Base-by-base conservation (phyloP, 2,113 vertebrate genomes). In the Mugil cephalus region DNA sequence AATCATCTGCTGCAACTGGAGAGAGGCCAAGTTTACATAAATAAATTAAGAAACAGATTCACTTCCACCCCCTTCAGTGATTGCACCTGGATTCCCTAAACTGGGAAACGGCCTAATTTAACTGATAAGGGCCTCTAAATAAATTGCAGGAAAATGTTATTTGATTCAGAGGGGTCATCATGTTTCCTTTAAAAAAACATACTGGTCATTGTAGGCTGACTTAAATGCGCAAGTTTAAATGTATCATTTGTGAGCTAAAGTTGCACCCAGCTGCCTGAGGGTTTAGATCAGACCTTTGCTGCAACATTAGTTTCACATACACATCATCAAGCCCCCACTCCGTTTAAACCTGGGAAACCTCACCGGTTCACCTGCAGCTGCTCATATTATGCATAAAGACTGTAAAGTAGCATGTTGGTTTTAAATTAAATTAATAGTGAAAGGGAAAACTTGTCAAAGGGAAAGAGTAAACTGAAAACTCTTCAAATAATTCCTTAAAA, bases 21-120 rank as follows among this genome's bases (percentile, higher is more conserved):
- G 51, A 38, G 55, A 84, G 38, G 86, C 90, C 91, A 94, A 81
- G 88, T 87, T 87, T 84, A 87, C 80, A 84, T 91, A 84, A 92
- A 92, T 92, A 88, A 90, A 93, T 92, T 90, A 91, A 74, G 75
- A 88, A 86, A 88, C 88, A 82, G 85, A 91, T 88, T 92, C 72
- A 76, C 75, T 88, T 92, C 84, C 73, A 90, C 84, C 87, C 80
- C 87, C 82, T 78, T 81, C 77, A 59, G 89, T 79, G 80, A 84
- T 77, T 87, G 72, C 85, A 86, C 88, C 90, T 91, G 84, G 74
- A 91, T 79, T 87, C 82, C 72, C 79, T 42, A 68, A 89, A 82
- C 77, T 75, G 50, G 72, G 67, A 83, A 80, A 74, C 58, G 51
- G 69, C 58, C 80, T 80, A 36, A 89, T 91, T 88, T 24, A 67